Percentiles rank a stretch among this genome's conserved stretches.
phyloP scores from a whole-genome alignment of 1,140 invertebrate species.

The Telenomus remus region DNA sequence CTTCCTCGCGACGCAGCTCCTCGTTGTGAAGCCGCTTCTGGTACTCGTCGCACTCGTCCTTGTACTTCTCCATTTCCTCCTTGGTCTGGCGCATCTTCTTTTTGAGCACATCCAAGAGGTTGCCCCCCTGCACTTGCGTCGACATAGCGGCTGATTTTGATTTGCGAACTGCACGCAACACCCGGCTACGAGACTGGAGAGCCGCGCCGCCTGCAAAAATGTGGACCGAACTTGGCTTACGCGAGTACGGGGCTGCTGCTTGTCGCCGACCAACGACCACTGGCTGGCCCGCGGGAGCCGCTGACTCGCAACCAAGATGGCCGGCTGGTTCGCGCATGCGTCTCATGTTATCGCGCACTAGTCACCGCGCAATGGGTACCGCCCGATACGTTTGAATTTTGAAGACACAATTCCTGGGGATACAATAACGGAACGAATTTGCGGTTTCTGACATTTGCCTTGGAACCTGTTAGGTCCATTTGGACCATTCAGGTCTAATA shows the following conservation, averaged over 20 bases:
- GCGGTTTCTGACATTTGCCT: too few relatives aligned
- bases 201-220: constrained; percentile 34
- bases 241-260: constrained; percentile 45
- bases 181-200: constrained; percentile 17
- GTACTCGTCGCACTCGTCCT: constrained; percentile 95
- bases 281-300: constrained; percentile 43
- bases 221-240: constrained; percentile 15
- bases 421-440: too few relatives aligned
- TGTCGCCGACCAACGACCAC: constrained; percentile 40
- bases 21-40: constrained; percentile 93
- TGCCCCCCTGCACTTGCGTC: constrained; percentile 90
- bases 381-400: background rate
- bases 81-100: constrained; percentile 99
- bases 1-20: constrained; percentile 94
- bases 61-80: constrained; percentile 97
- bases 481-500: too few relatives aligned
- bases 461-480: too few relatives aligned
- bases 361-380: background rate
- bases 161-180: constrained; percentile 10
- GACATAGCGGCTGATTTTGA: constrained; percentile 79
- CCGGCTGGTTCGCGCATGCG: background rate
- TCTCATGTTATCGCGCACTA: too few relatives aligned
- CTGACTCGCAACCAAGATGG: constrained; percentile 1
- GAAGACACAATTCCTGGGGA: background rate
- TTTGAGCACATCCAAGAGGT: constrained; percentile 95